phyloP scores from a whole-genome alignment of 2,888 invertebrate genomes.

The Meta bourneti region DNA sequence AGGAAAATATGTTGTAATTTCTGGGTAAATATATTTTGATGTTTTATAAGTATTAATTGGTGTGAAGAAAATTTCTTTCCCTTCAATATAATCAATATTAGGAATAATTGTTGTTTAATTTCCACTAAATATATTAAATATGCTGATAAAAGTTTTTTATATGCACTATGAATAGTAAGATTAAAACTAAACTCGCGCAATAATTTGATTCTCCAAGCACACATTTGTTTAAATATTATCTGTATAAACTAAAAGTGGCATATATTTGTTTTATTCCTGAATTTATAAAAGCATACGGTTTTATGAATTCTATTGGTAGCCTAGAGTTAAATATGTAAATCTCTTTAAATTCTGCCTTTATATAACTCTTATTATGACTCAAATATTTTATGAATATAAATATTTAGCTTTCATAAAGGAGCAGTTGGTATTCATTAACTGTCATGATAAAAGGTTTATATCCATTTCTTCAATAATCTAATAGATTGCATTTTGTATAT shows the following conservation, averaged over 20 bases:
- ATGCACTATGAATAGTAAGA: not conserved
- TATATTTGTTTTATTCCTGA: not conserved
- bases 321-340: not conserved
- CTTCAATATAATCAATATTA: not conserved
- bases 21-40: constrained; percentile 86
- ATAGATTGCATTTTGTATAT: no score
- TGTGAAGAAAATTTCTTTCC: not conserved
- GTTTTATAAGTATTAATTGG: not conserved
- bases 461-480: no score
- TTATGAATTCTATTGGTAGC: not conserved
- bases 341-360: no score
- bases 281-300: not conserved
- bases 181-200: not conserved
- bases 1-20: constrained; percentile 97
- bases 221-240: no score
- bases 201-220: no score
- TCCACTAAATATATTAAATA: no score
- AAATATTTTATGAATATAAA: not conserved
- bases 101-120: not conserved
- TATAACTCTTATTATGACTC: not conserved
- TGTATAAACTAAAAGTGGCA: no score
- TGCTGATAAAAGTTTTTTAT: not conserved
- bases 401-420: no score
- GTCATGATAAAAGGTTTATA: no score
- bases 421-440: no score